These are phyloP conservation scores for Pseudococcus longispinus DNA, from an alignment of 2,888 invertebrate species.

Conservation along the genomic window DNA sequence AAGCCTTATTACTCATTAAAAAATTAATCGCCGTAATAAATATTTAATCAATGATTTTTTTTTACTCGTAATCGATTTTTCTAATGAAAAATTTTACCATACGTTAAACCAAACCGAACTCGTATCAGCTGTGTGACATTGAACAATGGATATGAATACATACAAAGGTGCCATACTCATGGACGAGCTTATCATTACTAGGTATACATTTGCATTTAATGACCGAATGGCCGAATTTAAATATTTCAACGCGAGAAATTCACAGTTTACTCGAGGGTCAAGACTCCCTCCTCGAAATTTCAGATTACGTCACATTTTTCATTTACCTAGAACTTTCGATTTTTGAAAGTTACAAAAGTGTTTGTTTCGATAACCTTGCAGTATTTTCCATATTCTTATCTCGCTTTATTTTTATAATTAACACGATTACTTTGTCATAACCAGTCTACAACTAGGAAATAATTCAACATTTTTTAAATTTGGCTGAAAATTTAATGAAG, in stretches of 20 bases:
- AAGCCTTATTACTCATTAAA: background rate
- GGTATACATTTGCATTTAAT: too few species aligned
- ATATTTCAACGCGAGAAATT: background rate
- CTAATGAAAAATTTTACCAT: background rate
- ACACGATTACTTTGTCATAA: background rate
- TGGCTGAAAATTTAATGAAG: background rate
- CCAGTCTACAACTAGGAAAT: background rate
- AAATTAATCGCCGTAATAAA: background rate
- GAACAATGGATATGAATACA: background rate
- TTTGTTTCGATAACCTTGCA: background rate
- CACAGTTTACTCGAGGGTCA: background rate
- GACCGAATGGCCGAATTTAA: too few species aligned
- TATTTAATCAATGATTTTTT: slow-evolving; percentile 1
- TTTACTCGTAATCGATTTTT: background rate
- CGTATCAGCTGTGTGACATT: background rate
- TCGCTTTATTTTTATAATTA: background rate
- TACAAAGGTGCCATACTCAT: background rate
- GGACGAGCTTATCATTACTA: too few species aligned
- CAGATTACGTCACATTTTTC: background rate
- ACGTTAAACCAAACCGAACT: background rate
- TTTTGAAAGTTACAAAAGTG: background rate
- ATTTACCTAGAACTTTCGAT: background rate
- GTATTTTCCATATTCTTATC: background rate
- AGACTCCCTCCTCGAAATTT: background rate
- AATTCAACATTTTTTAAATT: background rate